A percentile compares a stretch with the other conserved stretches of the same genome.
Evolutionary conservation across 64 coral and sea anemone genomes (phyloP).

Genomic region (Dendrophyllia cribrosa): DNA sequence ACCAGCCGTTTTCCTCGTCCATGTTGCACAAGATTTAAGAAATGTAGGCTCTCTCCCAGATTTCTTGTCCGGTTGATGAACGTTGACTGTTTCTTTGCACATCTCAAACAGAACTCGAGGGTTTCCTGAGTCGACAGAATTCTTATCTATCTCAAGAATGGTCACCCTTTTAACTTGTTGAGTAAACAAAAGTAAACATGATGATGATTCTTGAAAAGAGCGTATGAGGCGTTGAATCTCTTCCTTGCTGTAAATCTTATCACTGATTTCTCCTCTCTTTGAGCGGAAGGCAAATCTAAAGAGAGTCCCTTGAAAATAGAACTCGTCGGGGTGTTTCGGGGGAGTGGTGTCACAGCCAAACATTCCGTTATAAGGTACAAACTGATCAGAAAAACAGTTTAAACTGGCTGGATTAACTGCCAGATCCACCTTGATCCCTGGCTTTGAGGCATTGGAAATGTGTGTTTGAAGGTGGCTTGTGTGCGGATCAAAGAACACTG

Average conservation of each 20-base stretch:
- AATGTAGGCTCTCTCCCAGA: slow-evolving; percentile 38
- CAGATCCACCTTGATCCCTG: slow-evolving; percentile 87
- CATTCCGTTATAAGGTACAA: slow-evolving; percentile 76
- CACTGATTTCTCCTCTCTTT: slow-evolving; percentile 68
- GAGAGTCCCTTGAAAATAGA: slow-evolving; percentile 87
- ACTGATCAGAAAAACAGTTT: slow-evolving; percentile 74
- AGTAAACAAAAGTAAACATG: slow-evolving; percentile 80
- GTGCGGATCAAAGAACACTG: slow-evolving; percentile 85
- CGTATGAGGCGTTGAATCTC: slow-evolving; percentile 49
- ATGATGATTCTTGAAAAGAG: slow-evolving; percentile 73
- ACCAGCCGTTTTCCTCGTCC: not conserved
- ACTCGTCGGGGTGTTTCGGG: not conserved
- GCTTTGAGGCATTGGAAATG: slow-evolving; percentile 59
- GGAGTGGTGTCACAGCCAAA: slow-evolving; percentile 79
- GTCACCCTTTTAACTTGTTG: slow-evolving; percentile 82
- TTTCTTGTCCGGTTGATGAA: not conserved
- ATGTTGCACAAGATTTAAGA: slow-evolving; percentile 66
- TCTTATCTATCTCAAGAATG: slow-evolving; percentile 40
- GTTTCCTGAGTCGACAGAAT: not conserved
- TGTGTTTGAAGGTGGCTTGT: slow-evolving; percentile 65
- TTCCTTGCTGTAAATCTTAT: slow-evolving; percentile 61
- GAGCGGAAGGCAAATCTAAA: slow-evolving; percentile 90
- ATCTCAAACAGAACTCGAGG: slow-evolving; percentile 11
- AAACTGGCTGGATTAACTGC: slow-evolving; percentile 32
- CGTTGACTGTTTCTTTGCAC: not conserved